A percentile compares a stretch with the other conserved stretches of the same genome.
Conservation (phyloP, 92 coral and sea anemone species). For the Ricordea florida region DNA sequence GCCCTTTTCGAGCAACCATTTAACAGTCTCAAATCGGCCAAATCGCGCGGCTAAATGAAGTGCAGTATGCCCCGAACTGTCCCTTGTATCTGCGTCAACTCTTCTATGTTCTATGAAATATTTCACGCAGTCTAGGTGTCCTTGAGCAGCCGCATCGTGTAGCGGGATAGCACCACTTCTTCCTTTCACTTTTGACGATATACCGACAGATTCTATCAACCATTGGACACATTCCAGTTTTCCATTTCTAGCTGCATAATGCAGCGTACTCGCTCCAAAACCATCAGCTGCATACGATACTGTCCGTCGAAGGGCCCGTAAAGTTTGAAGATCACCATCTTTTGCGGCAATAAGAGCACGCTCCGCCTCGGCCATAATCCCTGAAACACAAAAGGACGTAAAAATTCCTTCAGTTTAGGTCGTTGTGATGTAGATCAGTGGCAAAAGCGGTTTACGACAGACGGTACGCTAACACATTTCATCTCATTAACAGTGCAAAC, state of each 20-base stretch:
- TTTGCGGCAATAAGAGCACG: conserved; percentile 75
- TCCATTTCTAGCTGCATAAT: conserved; percentile 77
- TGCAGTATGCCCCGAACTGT: conserved; percentile 80
- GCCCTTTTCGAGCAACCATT: conserved; percentile 73
- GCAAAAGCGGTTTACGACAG: no score
- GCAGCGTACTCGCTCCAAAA: conserved; percentile 83
- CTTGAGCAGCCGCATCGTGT: conserved; percentile 87
- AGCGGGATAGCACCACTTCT: conserved; percentile 78
- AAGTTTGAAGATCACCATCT: conserved; percentile 77
- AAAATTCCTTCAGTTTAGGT: neutral
- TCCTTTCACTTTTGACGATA: conserved; percentile 59
- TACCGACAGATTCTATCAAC: conserved; percentile 73
- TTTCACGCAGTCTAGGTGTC: conserved; percentile 72
- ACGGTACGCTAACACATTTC: no score
- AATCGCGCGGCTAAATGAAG: conserved; percentile 82
- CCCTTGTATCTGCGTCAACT: conserved; percentile 57
- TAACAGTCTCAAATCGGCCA: conserved; percentile 71
- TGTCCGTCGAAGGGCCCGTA: conserved; percentile 62
- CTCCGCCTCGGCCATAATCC: conserved; percentile 61
- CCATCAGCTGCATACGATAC: conserved; percentile 73
- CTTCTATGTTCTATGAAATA: conserved; percentile 60
- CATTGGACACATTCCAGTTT: conserved; percentile 75
- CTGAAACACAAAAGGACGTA: neutral
- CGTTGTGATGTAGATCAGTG: neutral
- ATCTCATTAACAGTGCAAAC: no score